Percentiles rank a stretch among this genome's conserved stretches.
Conservation (phyloP, 1,140 invertebrate genomes). For the Sipha flava region DNA sequence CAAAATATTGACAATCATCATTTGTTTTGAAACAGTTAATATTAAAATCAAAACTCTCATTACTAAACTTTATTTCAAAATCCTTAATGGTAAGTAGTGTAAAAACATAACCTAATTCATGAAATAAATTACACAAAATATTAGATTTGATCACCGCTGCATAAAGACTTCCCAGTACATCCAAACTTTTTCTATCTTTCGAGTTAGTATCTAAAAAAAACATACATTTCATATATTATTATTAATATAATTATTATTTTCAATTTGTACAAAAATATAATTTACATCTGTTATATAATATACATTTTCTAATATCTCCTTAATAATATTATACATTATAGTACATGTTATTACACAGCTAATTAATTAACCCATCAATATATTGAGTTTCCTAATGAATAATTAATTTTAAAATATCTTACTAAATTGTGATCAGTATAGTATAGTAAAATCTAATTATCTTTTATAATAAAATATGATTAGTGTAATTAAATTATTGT, state of each 20-base stretch:
- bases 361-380: too few species aligned
- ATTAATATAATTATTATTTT: neutral
- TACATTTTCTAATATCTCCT: too few species aligned
- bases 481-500: too few species aligned
- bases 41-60: neutral
- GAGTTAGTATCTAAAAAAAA: neutral
- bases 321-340: too few species aligned
- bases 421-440: too few species aligned
- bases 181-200: neutral
- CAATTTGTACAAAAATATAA: too few species aligned
- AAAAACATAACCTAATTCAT: constrained; percentile 11
- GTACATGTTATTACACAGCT: too few species aligned
- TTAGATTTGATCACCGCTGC: neutral
- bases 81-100: neutral
- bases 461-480: too few species aligned
- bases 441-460: too few species aligned
- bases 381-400: too few species aligned
- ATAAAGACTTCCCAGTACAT: neutral
- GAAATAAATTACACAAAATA: constrained; percentile 22
- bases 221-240: neutral
- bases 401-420: too few species aligned
- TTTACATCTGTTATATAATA: too few species aligned
- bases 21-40: neutral
- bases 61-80: neutral
- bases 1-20: constrained; percentile 28